Evolutionary conservation across 2,113 vertebrate genomes (phyloP), one percentile per base, ranked within the genome.

Genomic region (Nibea albiflora): DNA sequence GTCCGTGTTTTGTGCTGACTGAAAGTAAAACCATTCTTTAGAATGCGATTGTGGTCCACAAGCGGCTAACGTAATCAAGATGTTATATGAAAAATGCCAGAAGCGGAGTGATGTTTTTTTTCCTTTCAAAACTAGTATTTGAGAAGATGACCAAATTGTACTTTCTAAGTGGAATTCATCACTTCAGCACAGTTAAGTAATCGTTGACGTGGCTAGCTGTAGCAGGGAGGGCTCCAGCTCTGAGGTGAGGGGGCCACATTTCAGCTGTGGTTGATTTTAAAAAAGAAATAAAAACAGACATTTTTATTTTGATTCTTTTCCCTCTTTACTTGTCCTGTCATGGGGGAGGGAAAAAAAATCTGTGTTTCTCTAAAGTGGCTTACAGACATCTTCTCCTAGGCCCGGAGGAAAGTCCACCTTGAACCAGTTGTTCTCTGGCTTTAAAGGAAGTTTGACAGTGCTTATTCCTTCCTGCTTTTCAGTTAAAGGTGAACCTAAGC

Each of bases 1-100:
- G 65, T 76, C 17, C 14, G 12, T 64, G 58, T 62, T 74, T 67
- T 31, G 52, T 61, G 17, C 56, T 62, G 56, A 53, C 19, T 44
- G 9, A 74, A 19, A 54, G 2, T 60, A 24, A 60, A 68, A 39
- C 20, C 39, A 12, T 49, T 54, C 8, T 72, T 64, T 47, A 54
- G 47, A 63, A 22, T 60, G 17, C 19, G 22, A 46, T 12, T 64
- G 35, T 46, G 7, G 35, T 79, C 22, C 50, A n/a, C 24, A 47
- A 12, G 24, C 10, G 0, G 47, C 12, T 53, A 71, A 54, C 24
- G 39, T 47, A 14, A 64, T 72, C 68, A 46, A 71, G 39, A 72
- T 71, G 58, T 44, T 46, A 9, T 5, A 26, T 19, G 52, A 66
- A 35, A 66, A 17, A 54, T 26, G n/a, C 56, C 58, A 56, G 12